Evolutionary conservation across 1,140 invertebrate genomes (phyloP).

Genomic region (Drosophila azteca): DNA sequence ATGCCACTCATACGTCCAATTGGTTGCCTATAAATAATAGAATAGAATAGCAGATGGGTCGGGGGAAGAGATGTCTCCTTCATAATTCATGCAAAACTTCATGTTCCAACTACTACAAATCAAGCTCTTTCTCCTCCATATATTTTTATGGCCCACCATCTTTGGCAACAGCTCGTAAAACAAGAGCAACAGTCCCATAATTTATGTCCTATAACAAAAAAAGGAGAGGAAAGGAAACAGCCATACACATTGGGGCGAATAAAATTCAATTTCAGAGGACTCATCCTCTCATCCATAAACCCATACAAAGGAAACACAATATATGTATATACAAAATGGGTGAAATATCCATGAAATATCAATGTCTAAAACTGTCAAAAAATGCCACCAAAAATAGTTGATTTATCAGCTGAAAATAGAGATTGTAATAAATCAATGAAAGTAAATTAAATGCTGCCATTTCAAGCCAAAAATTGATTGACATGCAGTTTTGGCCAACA

Average conservation of each 20-base stretch:
- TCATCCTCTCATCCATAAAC: too few relatives aligned
- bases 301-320: not conserved
- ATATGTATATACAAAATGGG: not conserved
- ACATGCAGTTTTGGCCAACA: too few relatives aligned
- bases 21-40: conserved; percentile 12
- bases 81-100: conserved; percentile 45
- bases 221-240: conserved; percentile 3
- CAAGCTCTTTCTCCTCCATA: conserved; percentile 17
- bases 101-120: conserved; percentile 43
- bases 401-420: too few relatives aligned
- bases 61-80: conserved; percentile 10
- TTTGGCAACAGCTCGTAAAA: conserved; percentile 52
- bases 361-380: too few relatives aligned
- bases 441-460: too few relatives aligned
- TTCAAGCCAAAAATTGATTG: too few relatives aligned
- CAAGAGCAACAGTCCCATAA: conserved; percentile 48
- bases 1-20: conserved; percentile 17
- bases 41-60: conserved; percentile 21
- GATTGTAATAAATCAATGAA: too few relatives aligned
- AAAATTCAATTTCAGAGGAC: conserved; percentile 44
- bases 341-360: not conserved
- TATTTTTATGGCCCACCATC: conserved; percentile 47
- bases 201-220: conserved; percentile 46
- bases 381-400: too few relatives aligned
- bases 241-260: conserved; percentile 14